These are phyloP conservation scores for Platysteira castanea DNA, from an alignment of 2,113 vertebrate genomes.

Conservation along the genomic window DNA sequence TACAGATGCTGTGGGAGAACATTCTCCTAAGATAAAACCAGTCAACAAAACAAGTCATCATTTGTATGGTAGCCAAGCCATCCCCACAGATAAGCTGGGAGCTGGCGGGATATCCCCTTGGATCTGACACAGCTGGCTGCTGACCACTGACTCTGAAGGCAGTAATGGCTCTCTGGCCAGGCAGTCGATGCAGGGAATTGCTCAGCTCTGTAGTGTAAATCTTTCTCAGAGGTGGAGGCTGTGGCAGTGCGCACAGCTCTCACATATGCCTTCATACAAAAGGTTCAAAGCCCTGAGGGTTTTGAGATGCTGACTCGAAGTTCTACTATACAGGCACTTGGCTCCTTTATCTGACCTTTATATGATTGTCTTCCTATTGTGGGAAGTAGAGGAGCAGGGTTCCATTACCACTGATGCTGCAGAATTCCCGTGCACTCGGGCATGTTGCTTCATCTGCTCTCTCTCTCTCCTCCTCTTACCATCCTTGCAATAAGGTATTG, in stretches of 20 bases:
- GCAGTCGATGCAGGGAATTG: not conserved
- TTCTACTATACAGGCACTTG: not conserved
- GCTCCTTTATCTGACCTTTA: not conserved
- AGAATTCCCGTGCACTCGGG: not conserved
- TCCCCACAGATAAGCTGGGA: not conserved
- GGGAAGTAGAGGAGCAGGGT: not conserved
- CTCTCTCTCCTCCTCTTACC: fast-evolving
- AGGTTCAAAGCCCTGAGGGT: not conserved
- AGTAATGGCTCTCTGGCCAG: not conserved
- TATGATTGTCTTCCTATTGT: not conserved
- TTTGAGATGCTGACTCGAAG: not conserved
- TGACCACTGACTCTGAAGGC: not conserved
- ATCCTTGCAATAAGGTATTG: not conserved
- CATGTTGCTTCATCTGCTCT: not conserved
- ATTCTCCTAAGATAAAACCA: not conserved
- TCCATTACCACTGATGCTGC: not conserved
- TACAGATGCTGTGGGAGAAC: not conserved
- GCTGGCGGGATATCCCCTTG: not conserved
- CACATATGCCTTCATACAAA: not conserved
- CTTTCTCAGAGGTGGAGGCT: not conserved
- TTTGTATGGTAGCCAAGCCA: not conserved
- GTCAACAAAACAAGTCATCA: not conserved
- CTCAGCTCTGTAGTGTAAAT: not conserved
- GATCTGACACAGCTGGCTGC: not conserved
- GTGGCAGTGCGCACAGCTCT: not conserved